Conservation (phyloP, 2,797 vertebrate genomes). For the Hyperoplus lanceolatus region DNA sequence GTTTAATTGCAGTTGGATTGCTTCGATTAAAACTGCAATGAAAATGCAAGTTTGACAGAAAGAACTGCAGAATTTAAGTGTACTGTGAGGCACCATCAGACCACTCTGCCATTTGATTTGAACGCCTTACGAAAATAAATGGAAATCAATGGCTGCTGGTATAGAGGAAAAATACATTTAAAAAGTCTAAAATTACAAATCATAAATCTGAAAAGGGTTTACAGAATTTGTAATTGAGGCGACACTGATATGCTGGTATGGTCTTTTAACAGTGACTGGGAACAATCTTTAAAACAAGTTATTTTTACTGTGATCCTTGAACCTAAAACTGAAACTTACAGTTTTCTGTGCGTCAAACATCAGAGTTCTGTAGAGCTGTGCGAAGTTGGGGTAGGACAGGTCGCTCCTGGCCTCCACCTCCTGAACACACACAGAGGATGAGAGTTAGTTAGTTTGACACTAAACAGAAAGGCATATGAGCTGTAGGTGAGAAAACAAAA, state of each 20-base stretch:
- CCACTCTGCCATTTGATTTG: not conserved
- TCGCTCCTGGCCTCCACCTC: slow-evolving; percentile 90
- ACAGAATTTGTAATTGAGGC: not conserved
- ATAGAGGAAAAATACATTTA: not conserved
- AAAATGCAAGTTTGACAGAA: not conserved
- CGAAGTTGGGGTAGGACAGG: slow-evolving; percentile 88
- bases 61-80: not conserved
- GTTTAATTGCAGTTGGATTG: not conserved
- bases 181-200: not conserved
- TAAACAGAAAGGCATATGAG: not conserved
- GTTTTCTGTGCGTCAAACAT: slow-evolving; percentile 91
- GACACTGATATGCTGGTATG: not conserved
- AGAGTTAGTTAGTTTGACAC: slow-evolving; percentile 23
- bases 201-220: not conserved
- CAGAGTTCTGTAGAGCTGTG: slow-evolving; percentile 91
- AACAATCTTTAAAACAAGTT: not conserved
- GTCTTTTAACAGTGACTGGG: not conserved
- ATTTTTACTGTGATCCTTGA: not conserved
- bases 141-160: not conserved
- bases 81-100: not conserved
- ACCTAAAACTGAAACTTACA: slow-evolving; percentile 76
- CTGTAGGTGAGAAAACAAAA: not conserved
- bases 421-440: slow-evolving; percentile 63
- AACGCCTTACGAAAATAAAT: not conserved
- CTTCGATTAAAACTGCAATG: not conserved